Evolutionary conservation across 92 coral and sea anemone genomes (phyloP), one percentile per base, ranked within the genome.

Genomic region (Meandrina meandrites): DNA sequence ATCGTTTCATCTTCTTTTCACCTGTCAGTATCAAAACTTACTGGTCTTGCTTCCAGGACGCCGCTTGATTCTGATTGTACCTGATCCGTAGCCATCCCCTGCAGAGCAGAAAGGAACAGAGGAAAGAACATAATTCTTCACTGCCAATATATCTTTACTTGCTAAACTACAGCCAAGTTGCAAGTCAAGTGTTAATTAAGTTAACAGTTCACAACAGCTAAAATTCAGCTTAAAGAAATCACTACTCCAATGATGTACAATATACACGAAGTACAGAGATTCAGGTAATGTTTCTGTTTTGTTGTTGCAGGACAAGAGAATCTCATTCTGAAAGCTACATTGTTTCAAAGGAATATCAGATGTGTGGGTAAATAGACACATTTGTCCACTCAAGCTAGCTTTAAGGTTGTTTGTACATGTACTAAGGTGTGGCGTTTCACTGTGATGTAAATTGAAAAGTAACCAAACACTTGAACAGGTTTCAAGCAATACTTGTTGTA

Each of bases 71-170:
- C 98, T 17, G 98, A 87, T 77, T 88, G 95, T 27, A 92, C 98
- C 79, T 93, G 96, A 73, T 94, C 98, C 69, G 98, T 86, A 9
- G 98, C 98, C 98, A 94, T 94, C 50, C 93, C 90, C 97, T 94
- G 82, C 79, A 27, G 78, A 58, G 37, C 32, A 76, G 51, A 34
- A 79, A 84, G 24, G 76, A 22, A 83, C 17, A 8, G 68, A 37
- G 37, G 37, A 82, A 76, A 35, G 28, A 66, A 67, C 19, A 36
- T 17, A 0, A 28, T 71, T 53, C 24, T 0, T 45, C 42, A n/a
- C 78, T 19, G 37, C 13, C 32, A 27, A 8, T 17, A 18, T 15
- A 76, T 6, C 57, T 45, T 75, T n/a, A n/a, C n/a, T 45, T 8
- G 6, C 32, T 54, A 54, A 0, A 54, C 22, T 15, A 13, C 60